Base-by-base conservation (phyloP, 1,140 invertebrate genomes). In the Pinna nobilis region DNA sequence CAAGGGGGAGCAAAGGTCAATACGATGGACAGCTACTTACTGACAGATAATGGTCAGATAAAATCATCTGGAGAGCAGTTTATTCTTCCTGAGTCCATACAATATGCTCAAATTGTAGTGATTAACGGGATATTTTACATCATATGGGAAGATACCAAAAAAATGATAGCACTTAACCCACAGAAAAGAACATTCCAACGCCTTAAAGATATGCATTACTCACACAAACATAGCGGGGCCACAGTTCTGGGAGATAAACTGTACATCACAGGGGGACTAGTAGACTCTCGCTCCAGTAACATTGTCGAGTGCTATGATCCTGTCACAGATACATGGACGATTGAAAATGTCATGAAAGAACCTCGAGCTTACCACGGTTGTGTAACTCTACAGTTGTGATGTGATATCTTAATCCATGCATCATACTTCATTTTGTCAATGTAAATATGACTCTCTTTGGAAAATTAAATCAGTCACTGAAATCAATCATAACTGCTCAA, bases 231-330 rank as follows among this genome's bases (percentile, higher is more conserved):
- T 41, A 81, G 85, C 74, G 85, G 95, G 55, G 95, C 96, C 41
- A 94, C 94, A 33, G 94, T 95, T 49, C 93, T 95, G 11, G 93
- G 95, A 85, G 94, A 94, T 9, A 91, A 92, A 57, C 90, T 97
- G 1, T 96, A 96, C 82, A 93, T 95, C 13, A 94, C 95, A 78
- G 95, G 95, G 3, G 95, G 95, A 13, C 93, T 96, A 53, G 92
- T 83, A 13, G 81, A 85, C 71, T 78, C 79, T 11, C 82, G 82
- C 50, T 81, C 86, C 23, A 82, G 78, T 37, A 77, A 93, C 61
- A 92, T 93, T 41, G 94, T 95, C 0, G 95, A 97, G 86, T 92
- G 93, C 77, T 97, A 94, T 87, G 93, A 96, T 90, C 95, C 95
- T 2, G 89, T 92, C 49, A 92, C 91, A 3, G 93, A 95, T 83